Evolutionary conservation across 2,888 invertebrate genomes (phyloP).

Genomic region (Hesperia comma): DNA sequence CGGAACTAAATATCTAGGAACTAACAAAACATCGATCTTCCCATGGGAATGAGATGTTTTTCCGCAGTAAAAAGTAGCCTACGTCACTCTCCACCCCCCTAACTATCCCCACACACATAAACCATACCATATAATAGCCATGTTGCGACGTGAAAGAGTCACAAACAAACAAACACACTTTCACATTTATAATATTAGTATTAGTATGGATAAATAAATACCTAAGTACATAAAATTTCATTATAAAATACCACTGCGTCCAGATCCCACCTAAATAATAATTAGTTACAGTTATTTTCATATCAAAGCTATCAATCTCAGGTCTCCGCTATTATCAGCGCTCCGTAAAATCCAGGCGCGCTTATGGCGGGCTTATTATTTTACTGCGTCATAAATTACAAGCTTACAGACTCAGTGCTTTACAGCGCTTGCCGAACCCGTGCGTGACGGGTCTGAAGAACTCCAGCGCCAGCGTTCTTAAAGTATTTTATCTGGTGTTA

Average conservation of each 20-base stretch:
- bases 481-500: background rate
- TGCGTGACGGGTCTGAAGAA: background rate
- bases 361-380: conserved; percentile 34
- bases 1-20: too few species aligned
- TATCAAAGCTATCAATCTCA: conserved; percentile 23
- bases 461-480: background rate
- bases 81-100: too few species aligned
- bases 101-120: too few species aligned
- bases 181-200: too few species aligned
- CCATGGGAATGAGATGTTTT: too few species aligned
- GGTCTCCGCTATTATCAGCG: conserved; percentile 8
- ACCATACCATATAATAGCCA: too few species aligned
- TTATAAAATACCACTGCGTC: background rate
- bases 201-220: too few species aligned
- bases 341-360: conserved; percentile 26
- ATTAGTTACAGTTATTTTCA: background rate
- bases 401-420: conserved; percentile 23
- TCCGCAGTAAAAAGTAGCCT: too few species aligned
- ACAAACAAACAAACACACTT: too few species aligned
- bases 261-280: background rate
- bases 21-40: too few species aligned
- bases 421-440: conserved; percentile 5
- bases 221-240: too few species aligned
- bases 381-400: conserved; percentile 38
- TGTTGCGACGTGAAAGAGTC: too few species aligned